A percentile compares a stretch with the other conserved stretches of the same genome.
Evolutionary conservation across 2,888 invertebrate genomes (phyloP).

Genomic region (Plagodis pulveraria): DNA sequence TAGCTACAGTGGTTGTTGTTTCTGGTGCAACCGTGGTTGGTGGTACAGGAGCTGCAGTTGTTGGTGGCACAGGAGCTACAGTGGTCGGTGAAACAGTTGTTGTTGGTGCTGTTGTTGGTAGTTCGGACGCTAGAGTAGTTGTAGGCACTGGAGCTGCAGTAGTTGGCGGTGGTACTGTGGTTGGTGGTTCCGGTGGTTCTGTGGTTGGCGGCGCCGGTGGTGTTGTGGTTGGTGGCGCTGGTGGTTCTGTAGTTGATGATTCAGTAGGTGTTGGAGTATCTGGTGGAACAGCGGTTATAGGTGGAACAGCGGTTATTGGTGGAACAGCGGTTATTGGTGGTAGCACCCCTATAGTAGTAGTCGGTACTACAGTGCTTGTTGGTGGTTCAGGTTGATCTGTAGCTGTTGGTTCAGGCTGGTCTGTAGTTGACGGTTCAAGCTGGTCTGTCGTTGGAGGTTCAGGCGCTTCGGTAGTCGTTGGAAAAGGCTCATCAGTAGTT

Average conservation of each 20-base stretch:
- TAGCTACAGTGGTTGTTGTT: background rate
- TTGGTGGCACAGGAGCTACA: background rate
- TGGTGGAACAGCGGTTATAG: too few species aligned
- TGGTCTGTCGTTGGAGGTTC: conserved; percentile 11
- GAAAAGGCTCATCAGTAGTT: conserved; percentile 5
- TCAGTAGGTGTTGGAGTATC: too few species aligned
- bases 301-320: too few species aligned
- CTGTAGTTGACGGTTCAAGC: background rate
- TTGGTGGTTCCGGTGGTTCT: background rate
- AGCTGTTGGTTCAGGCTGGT: background rate
- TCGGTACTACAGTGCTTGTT: conserved; percentile 18
- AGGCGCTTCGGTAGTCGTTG: background rate
- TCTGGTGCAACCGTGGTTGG: background rate
- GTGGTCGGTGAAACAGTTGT: conserved; percentile 2
- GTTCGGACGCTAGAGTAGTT: background rate
- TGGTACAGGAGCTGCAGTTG: background rate
- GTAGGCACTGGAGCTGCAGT: background rate
- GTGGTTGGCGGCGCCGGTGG: background rate
- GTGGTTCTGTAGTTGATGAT: too few species aligned
- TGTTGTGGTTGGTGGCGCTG: background rate
- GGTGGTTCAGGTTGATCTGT: conserved; percentile 4
- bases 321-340: conserved; percentile 2
- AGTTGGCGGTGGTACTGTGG: background rate
- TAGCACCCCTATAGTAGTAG: background rate
- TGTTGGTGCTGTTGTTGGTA: background rate